These are phyloP conservation scores for Eupithecia pulchellata DNA, from an alignment of 2,888 invertebrate genomes.

Conservation along the genomic window DNA sequence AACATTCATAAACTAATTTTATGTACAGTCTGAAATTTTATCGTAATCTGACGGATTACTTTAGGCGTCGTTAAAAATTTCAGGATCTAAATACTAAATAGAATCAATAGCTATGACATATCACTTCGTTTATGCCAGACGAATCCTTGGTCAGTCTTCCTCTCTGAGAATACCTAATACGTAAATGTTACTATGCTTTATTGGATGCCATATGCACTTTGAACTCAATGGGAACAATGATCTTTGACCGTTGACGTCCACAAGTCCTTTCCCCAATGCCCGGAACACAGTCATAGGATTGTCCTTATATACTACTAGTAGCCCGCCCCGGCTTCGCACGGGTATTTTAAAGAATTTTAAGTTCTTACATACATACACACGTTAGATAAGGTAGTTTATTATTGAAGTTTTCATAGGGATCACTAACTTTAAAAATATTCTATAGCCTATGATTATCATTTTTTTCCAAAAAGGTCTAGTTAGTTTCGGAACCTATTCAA, in stretches of 20 bases:
- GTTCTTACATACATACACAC: too few species aligned
- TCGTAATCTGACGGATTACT: background rate
- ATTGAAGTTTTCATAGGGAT: too few species aligned
- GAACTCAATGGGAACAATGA: background rate
- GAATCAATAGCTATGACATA: background rate
- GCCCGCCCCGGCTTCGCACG: too few species aligned
- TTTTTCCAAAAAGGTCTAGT: too few species aligned
- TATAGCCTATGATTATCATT: too few species aligned
- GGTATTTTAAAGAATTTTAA: too few species aligned
- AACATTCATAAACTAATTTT: background rate
- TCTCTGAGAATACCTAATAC: background rate
- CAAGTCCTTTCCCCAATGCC: background rate
- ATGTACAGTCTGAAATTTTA: background rate
- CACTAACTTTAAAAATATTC: too few species aligned
- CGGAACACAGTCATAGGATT: background rate
- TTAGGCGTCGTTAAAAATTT: background rate
- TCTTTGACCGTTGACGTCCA: constrained; percentile 11
- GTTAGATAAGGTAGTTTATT: too few species aligned
- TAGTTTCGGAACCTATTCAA: too few species aligned
- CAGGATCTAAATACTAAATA: background rate
- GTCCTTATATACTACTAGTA: background rate
- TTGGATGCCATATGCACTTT: constrained; percentile 1
- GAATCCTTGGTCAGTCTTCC: background rate
- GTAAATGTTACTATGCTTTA: background rate
- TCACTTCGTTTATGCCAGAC: background rate